phyloP scores from a whole-genome alignment of 2,113 vertebrate genomes.

The Mesocricetus auratus region DNA sequence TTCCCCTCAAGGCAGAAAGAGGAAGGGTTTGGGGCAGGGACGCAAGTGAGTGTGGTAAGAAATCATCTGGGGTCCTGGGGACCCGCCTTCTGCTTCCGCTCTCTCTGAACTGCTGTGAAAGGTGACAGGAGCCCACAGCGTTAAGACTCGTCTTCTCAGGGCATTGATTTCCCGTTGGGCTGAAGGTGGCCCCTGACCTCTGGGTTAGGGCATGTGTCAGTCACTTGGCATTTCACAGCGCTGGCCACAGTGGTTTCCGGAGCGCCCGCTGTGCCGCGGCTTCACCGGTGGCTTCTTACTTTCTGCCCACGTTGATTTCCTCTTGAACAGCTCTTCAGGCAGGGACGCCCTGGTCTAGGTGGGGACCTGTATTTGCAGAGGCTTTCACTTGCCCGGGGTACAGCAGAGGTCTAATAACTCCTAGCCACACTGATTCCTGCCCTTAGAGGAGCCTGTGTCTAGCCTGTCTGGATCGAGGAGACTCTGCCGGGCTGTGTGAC shows the following conservation, averaged over 20 bases:
- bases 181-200: background rate
- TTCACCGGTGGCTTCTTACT: background rate
- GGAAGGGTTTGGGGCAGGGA: conserved; percentile 54
- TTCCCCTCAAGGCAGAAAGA: conserved; percentile 53
- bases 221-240: background rate
- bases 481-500: background rate
- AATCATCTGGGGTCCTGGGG: background rate
- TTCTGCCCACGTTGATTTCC: background rate
- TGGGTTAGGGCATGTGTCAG: background rate
- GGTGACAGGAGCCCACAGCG: background rate
- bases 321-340: background rate
- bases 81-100: background rate
- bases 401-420: background rate
- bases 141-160: conserved; percentile 1
- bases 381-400: background rate
- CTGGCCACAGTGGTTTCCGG: background rate
- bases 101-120: background rate
- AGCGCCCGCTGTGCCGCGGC: background rate
- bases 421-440: background rate
- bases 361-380: background rate
- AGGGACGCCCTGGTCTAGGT: background rate
- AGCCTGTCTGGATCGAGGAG: background rate
- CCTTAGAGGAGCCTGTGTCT: background rate
- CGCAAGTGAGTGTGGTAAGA: conserved; percentile 57
- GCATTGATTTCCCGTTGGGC: background rate